These are phyloP conservation scores for Oscheius myriophilus DNA, from an alignment of 2,888 invertebrate species.

Conservation along the genomic window DNA sequence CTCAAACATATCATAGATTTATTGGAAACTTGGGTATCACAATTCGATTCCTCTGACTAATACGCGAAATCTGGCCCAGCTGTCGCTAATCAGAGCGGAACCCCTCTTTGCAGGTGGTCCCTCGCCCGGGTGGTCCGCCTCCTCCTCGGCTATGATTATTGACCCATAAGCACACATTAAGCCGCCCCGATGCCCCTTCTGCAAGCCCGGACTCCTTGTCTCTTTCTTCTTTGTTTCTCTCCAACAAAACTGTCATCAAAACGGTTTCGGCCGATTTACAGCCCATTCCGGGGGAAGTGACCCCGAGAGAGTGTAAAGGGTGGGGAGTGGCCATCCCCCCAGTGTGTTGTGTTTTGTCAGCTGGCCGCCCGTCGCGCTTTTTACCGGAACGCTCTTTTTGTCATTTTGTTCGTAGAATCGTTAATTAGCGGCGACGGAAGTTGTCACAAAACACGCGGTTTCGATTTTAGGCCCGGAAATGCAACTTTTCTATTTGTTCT, in stretches of 20 bases:
- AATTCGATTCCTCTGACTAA: too few species aligned
- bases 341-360: conserved; percentile 29
- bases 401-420: too few species aligned
- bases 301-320: neutral
- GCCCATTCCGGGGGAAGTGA: too few species aligned
- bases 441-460: too few species aligned
- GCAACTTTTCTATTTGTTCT: too few species aligned
- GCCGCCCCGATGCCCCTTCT: conserved; percentile 13
- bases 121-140: neutral
- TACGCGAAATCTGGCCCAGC: too few species aligned
- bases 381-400: neutral
- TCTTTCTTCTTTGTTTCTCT: neutral
- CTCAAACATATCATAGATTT: too few species aligned
- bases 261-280: too few species aligned
- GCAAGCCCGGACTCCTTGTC: conserved; percentile 1
- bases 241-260: neutral
- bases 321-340: conserved; percentile 11
- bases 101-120: neutral
- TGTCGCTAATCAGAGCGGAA: conserved; percentile 8
- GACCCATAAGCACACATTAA: conserved; percentile 32
- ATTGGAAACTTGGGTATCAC: too few species aligned
- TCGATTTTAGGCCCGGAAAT: too few species aligned
- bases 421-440: too few species aligned
- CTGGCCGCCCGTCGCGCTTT: conserved; percentile 9
- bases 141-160: conserved; percentile 26